phyloP scores from a whole-genome alignment of 2,113 vertebrate species.

The Polypterus bichir region DNA sequence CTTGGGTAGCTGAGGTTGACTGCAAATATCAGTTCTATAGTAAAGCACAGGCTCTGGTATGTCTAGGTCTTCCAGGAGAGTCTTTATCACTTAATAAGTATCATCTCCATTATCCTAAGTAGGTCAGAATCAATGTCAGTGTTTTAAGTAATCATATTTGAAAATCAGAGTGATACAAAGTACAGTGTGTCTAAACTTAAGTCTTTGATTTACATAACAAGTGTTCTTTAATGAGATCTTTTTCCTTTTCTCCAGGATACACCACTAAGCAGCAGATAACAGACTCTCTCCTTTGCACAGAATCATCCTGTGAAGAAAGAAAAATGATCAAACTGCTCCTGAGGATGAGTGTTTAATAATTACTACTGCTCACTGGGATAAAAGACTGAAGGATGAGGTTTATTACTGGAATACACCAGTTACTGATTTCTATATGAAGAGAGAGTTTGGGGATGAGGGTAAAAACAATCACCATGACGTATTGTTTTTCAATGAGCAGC shows the following conservation, averaged over 20 bases:
- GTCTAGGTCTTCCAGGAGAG: conserved; percentile 10
- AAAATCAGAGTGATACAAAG: conserved; percentile 10
- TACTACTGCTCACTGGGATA: neutral
- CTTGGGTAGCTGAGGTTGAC: conserved; percentile 19
- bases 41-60: conserved; percentile 18
- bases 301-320: conserved; percentile 8
- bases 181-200: conserved; percentile 6
- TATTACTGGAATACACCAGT: neutral
- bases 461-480: too few relatives aligned
- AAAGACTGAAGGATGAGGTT: conserved; percentile 4
- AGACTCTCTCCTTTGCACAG: conserved; percentile 12
- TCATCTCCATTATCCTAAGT: conserved; percentile 6
- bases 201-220: conserved; percentile 4
- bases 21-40: conserved; percentile 19
- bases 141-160: conserved; percentile 10
- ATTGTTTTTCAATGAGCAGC: too few relatives aligned
- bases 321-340: conserved; percentile 5
- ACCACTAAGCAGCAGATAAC: conserved; percentile 13
- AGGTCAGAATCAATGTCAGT: conserved; percentile 15
- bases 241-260: conserved; percentile 18
- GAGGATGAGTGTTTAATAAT: neutral
- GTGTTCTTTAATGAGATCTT: conserved; percentile 14
- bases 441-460: too few relatives aligned
- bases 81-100: conserved; percentile 14
- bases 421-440: neutral